Base-by-base conservation (phyloP, 1,140 invertebrate genomes). In the Panagrolaimus sp. region DNA sequence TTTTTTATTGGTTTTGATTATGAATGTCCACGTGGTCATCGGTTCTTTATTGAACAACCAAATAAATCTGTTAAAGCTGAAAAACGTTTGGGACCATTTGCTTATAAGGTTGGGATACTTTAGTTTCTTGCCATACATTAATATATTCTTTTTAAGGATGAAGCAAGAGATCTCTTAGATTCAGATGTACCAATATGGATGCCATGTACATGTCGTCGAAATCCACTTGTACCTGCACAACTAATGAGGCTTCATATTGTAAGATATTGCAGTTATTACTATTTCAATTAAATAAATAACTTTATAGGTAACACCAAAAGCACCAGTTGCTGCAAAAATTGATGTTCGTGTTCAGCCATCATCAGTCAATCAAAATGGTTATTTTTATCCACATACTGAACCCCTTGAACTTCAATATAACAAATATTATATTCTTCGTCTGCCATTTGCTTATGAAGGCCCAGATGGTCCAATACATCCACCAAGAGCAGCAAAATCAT, bases 1-100 rank as follows among this genome's bases (percentile, higher is more conserved):
- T 91, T 96, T 72, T 97, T 93, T 81, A 88, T 97, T 69, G 93
- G 93, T 1, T 89, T 92, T 72, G 93, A 97, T 80, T 97, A 96
- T 83, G 93, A 97, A 84, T 98, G 94, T 86, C 89, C 91, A 0
- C 83, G 91, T 46, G 93, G 93, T 1, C 93, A 97, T 84, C 87
- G 91, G 71, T 96, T 96, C 84, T 93, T 96, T 89, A 89, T 91
- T 82, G 90, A 91, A 14, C 89, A 88, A 1, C 91, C 92, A 25
- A 92, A 94, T 76, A 90, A 90, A 79, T 88, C 94, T 25, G 84
- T 57, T 1, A 27, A 20, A 8, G 20, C 11, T 57, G 51, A 57
- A 25, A 20, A 27, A 57, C 51, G 51, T 38, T 38, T 38, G 31
- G 31, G 31, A 20, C 4, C n/a, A 11, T 20, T 16, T 57, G 51